A percentile compares a stretch with the other conserved stretches of the same genome.
phyloP scores from a whole-genome alignment of 2,888 invertebrate genomes.

The Idaea straminata region DNA sequence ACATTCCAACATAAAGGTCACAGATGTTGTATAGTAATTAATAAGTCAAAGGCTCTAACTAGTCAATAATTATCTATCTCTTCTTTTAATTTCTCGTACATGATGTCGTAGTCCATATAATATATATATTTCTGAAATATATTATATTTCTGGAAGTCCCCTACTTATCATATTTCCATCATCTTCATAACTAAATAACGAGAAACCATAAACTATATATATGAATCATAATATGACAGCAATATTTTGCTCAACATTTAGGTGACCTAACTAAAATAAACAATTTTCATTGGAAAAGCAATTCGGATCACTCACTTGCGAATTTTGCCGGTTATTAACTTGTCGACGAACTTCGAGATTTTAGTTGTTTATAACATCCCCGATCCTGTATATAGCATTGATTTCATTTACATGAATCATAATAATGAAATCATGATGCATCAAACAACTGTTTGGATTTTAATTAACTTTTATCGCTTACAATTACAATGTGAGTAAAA shows the following conservation, averaged over 20 bases:
- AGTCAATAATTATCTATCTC: background rate
- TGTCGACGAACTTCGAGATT: constrained; percentile 14
- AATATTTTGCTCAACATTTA: constrained; percentile 3
- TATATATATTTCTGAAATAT: too few relatives aligned
- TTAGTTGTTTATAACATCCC: constrained; percentile 15
- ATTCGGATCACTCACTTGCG: constrained; percentile 10
- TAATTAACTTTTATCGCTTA: background rate
- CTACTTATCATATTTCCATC: background rate
- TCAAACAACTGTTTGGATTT: background rate
- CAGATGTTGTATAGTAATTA: too few relatives aligned
- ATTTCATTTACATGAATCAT: background rate
- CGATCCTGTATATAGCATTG: background rate
- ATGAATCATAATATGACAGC: background rate
- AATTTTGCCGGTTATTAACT: constrained; percentile 12
- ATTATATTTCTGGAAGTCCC: background rate
- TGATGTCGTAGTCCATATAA: background rate
- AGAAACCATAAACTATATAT: background rate
- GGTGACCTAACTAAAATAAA: constrained; percentile 6
- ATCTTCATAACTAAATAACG: background rate
- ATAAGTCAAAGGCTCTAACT: background rate
- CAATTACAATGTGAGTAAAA: background rate
- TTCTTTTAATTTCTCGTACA: background rate
- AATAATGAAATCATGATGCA: background rate
- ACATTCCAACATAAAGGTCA: background rate
- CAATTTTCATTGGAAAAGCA: constrained; percentile 7